Base-by-base conservation (phyloP, 2,113 vertebrate genomes). In the Callipepla squamata region DNA sequence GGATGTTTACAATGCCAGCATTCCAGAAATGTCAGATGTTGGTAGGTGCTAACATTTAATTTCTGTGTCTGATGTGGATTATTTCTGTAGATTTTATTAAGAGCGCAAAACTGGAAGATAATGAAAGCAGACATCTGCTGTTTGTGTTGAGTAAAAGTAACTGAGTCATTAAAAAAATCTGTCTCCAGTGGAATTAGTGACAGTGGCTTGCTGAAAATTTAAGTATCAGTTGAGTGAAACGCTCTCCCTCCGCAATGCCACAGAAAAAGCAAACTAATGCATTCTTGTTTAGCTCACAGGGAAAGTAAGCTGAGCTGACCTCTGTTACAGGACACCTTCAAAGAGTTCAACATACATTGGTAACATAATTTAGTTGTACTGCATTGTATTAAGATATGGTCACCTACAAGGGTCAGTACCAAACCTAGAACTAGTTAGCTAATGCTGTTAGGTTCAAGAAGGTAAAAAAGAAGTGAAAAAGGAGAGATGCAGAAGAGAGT, bases 21-120 rank as follows among this genome's bases (percentile, higher is more conserved):
- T 99, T 68, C 98, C 99, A 0, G 99, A 99, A 95, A 99, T 99
- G 99, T 98, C 99, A 22, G 98, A 99, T 66, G 98, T 99, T 2
- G 99, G 99, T 99, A 95, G 96, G 98, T 97, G 92, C 57, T 93
- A 86, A 59, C 53, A 84, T 78, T 22, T 80, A 9, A 17, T 92
- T 94, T 84, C 69, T 70, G 18, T 92, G 38, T 72, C 72, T 70
- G 44, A 10, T 90, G 48, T 62, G 57, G 11, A 15, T 65, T 78
- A 30, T 69, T 89, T 55, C 34, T 3, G 0, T 47, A 47, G 58
- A 80, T 21, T n/a, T 76, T 45, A 8, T 32, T 44, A 78, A 30
- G 23, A 19, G 10, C 20, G 11, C 23, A 25, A 20, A 70, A 11
- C 78, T 75, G 78, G 50, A 19, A 59, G 45, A 12, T 70, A 62